phyloP scores from a whole-genome alignment of 2,888 invertebrate species.

The Rhagonycha lutea region DNA sequence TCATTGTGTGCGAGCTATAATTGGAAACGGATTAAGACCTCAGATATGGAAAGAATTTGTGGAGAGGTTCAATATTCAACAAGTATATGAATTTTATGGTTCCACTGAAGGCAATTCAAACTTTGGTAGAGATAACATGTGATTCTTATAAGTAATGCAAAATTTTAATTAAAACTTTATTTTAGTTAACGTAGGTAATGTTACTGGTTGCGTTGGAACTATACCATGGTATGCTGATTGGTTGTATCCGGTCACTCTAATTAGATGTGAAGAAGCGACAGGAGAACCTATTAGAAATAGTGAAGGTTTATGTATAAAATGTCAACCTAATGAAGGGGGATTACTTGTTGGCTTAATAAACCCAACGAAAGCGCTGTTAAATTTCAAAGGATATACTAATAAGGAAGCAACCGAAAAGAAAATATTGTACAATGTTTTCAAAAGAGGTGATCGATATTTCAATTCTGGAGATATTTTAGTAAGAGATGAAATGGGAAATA shows the following conservation, averaged over 20 bases:
- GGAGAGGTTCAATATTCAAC: slow-evolving; percentile 63
- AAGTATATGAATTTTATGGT: slow-evolving; percentile 92
- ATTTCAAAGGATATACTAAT: slow-evolving; percentile 75
- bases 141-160: not conserved
- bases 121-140: not conserved
- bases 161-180: slow-evolving; percentile 37
- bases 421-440: slow-evolving; percentile 72
- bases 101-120: slow-evolving; percentile 96
- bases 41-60: slow-evolving; percentile 93
- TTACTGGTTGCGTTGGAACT: slow-evolving; percentile 90
- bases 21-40: slow-evolving; percentile 91
- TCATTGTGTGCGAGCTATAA: slow-evolving; percentile 80
- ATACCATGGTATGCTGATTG: slow-evolving; percentile 66
- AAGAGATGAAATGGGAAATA: slow-evolving; percentile 88
- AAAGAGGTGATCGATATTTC: slow-evolving; percentile 86
- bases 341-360: slow-evolving; percentile 77
- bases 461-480: slow-evolving; percentile 89
- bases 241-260: slow-evolving; percentile 69
- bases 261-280: slow-evolving; percentile 67
- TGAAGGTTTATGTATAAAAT: slow-evolving; percentile 75
- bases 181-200: slow-evolving; percentile 88
- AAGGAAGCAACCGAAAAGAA: slow-evolving; percentile 72
- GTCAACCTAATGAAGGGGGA: slow-evolving; percentile 84
- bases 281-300: slow-evolving; percentile 75
- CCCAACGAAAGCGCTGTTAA: slow-evolving; percentile 56